A percentile compares a stretch with the other conserved stretches of the same genome.
Conservation (phyloP, 2,113 vertebrate genomes). For the Dromas ardeola region DNA sequence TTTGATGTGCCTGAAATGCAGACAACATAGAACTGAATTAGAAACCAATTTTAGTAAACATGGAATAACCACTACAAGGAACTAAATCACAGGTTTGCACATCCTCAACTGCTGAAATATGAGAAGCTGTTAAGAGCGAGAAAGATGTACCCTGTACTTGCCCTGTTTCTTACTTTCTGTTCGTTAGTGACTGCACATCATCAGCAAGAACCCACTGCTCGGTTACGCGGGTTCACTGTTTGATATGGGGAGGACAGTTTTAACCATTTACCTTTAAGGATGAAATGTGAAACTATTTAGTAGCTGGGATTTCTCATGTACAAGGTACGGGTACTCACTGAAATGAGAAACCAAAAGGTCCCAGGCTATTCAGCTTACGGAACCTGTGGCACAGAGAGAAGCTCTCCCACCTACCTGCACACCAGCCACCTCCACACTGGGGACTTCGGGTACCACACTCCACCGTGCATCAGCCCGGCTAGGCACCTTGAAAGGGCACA, state of each 20-base stretch:
- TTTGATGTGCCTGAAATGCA: not conserved
- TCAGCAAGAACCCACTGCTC: not conserved
- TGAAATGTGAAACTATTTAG: not conserved
- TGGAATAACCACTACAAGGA: not conserved
- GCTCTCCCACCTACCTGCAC: not conserved
- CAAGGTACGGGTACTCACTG: not conserved
- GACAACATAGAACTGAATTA: not conserved
- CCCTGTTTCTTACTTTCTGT: not conserved
- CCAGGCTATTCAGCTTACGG: not conserved
- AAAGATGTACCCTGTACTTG: not conserved
- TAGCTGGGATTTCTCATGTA: not conserved
- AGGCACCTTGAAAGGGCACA: not conserved
- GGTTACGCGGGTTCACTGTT: rapidly evolving
- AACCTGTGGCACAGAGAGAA: not conserved
- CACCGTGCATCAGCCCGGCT: rapidly evolving
- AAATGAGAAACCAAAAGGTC: not conserved
- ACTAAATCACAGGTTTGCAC: not conserved
- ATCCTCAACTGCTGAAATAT: not conserved
- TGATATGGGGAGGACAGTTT: not conserved
- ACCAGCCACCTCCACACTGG: not conserved
- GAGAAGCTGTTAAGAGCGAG: not conserved
- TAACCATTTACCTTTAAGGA: not conserved
- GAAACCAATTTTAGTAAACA: not conserved
- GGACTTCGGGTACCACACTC: not conserved
- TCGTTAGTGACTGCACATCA: not conserved